A percentile compares a stretch with the other conserved stretches of the same genome.
phyloP scores from a whole-genome alignment of 2,113 vertebrate genomes.

The Microtus ochrogaster region DNA sequence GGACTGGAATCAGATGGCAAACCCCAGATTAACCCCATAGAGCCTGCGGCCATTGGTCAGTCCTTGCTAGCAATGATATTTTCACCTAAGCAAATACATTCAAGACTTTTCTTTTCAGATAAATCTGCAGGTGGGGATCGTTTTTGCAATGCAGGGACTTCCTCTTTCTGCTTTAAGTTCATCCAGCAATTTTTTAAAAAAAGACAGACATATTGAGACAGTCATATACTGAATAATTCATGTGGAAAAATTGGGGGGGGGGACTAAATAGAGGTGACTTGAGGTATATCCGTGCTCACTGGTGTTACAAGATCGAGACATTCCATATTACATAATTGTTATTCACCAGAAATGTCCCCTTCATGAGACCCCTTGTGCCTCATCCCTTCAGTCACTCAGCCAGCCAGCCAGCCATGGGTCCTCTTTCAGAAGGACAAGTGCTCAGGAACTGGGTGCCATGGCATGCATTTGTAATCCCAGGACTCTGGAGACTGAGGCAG shows the following conservation, averaged over 20 bases:
- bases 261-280: slow-evolving; percentile 68
- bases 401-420: neutral
- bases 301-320: neutral
- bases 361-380: neutral
- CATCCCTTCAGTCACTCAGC: neutral
- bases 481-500: neutral
- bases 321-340: slow-evolving; percentile 62
- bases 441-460: neutral
- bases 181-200: slow-evolving; percentile 55
- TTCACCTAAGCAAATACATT: slow-evolving; percentile 63
- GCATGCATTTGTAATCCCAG: neutral
- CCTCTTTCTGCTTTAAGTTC: slow-evolving; percentile 72
- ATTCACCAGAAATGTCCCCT: neutral
- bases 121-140: slow-evolving; percentile 67
- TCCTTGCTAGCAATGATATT: slow-evolving; percentile 63
- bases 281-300: slow-evolving; percentile 2
- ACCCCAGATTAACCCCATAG: slow-evolving; percentile 82
- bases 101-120: slow-evolving; percentile 63
- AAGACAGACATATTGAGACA: slow-evolving; percentile 79
- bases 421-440: slow-evolving; percentile 17
- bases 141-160: slow-evolving; percentile 66
- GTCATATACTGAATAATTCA: slow-evolving; percentile 81
- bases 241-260: slow-evolving; percentile 76
- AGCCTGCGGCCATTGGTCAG: slow-evolving; percentile 70
- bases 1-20: slow-evolving; percentile 82